Evolutionary conservation across 23 tunicate genomes (phyloP).

Genomic region (Botrylloides violaceus): DNA sequence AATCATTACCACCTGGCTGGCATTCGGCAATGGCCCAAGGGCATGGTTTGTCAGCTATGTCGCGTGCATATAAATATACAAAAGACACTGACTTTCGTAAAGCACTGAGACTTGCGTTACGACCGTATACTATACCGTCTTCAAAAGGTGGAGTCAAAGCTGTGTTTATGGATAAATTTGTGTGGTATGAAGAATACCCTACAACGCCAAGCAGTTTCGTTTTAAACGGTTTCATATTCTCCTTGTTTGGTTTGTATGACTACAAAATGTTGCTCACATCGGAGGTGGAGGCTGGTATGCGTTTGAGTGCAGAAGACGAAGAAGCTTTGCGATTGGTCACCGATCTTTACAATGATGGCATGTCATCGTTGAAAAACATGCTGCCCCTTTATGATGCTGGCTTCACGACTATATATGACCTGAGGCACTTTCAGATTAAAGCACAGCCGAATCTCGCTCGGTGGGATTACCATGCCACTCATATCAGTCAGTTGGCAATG

Average conservation of each 20-base stretch:
- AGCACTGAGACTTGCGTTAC: conserved; percentile 48
- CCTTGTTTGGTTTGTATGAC: conserved; percentile 82
- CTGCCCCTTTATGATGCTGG: conserved; percentile 95
- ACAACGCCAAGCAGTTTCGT: conserved; percentile 76
- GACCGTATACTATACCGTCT: conserved; percentile 64
- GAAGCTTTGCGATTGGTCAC: conserved; percentile 23
- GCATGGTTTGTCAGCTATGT: conserved; percentile 72
- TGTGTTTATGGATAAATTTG: conserved; percentile 68
- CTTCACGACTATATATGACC: conserved; percentile 75
- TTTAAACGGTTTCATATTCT: conserved; percentile 90
- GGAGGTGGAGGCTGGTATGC: neutral
- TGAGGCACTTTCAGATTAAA: conserved; percentile 63
- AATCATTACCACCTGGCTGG: conserved; percentile 85
- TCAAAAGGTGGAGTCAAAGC: conserved; percentile 76
- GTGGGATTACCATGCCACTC: conserved; percentile 98
- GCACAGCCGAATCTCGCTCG: conserved; percentile 86
- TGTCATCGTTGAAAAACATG: conserved; percentile 72
- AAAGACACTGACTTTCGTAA: conserved; percentile 15
- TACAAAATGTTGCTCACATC: conserved; percentile 58
- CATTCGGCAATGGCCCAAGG: conserved; percentile 99
- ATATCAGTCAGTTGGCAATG: conserved; percentile 74
- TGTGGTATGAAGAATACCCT: conserved; percentile 99
- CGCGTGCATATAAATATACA: conserved; percentile 43
- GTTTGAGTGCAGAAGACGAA: conserved; percentile 6
- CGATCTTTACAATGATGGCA: conserved; percentile 60